Evolutionary conservation across 2,888 invertebrate genomes (phyloP).

Genomic region (Nomada fucata): DNA sequence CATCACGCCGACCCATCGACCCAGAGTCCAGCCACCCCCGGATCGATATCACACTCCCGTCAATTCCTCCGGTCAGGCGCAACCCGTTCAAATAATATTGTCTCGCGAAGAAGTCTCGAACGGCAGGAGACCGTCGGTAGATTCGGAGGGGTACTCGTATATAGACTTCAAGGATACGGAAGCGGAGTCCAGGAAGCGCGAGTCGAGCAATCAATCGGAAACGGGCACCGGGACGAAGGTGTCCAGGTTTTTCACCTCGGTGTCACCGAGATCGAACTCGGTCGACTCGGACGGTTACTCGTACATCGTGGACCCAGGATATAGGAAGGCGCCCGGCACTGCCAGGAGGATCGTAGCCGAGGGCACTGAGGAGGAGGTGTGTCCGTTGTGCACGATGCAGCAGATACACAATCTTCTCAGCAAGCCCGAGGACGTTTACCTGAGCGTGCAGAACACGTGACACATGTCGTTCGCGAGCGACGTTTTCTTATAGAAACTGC

Average conservation of each 20-base stretch:
- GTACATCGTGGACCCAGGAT: slow-evolving; percentile 73
- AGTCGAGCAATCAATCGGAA: slow-evolving; percentile 25
- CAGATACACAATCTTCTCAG: slow-evolving; percentile 80
- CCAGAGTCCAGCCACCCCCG: slow-evolving; percentile 52
- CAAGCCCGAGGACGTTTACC: slow-evolving; percentile 77
- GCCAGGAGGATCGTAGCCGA: slow-evolving; percentile 72
- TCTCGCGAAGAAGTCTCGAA: slow-evolving; percentile 39
- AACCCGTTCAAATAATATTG: slow-evolving; percentile 12
- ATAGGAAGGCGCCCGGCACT: slow-evolving; percentile 70
- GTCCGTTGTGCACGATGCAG: slow-evolving; percentile 81
- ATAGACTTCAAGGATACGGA: slow-evolving; percentile 75
- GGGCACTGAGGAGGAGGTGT: slow-evolving; percentile 78
- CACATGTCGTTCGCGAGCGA: slow-evolving; percentile 58
- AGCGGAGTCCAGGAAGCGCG: slow-evolving; percentile 57
- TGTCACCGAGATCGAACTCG: slow-evolving; percentile 58
- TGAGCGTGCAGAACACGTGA: slow-evolving; percentile 72
- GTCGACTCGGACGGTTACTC: slow-evolving; percentile 79
- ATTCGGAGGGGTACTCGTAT: slow-evolving; percentile 80
- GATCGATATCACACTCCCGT: slow-evolving; percentile 18
- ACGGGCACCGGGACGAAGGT: slow-evolving; percentile 1
- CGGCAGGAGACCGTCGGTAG: slow-evolving; percentile 75
- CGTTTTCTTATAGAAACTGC: slow-evolving; percentile 59
- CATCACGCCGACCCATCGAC: slow-evolving; percentile 76
- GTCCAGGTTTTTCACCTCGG: slow-evolving; percentile 40
- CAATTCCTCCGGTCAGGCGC: slow-evolving; percentile 8